Evolutionary conservation across 2,113 vertebrate species (phyloP), one percentile per base, ranked within the genome.

Genomic region (Egretta garzetta): DNA sequence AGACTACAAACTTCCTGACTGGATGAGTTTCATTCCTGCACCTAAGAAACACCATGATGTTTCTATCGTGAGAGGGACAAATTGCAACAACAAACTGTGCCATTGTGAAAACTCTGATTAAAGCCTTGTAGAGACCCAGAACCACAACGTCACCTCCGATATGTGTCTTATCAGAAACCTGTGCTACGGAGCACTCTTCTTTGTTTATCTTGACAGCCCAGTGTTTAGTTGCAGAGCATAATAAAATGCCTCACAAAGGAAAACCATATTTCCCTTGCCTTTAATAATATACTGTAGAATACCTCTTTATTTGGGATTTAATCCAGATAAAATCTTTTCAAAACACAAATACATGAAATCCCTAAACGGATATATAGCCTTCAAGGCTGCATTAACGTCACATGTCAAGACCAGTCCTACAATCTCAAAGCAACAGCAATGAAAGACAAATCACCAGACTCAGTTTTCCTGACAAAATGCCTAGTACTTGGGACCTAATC

Each of bases 81-180:
- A 50, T 33, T 32, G 50, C 39, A 95, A 91, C 91, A 49, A 37
- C 43, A 68, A 53, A 86, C 32, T 63, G 60, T 41, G 64, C 22
- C 26, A 68, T 17, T 82, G 50, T 62, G 62, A 91, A 96, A 94
- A 59, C 45, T 79, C 60, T 0, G 0, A 73, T 67, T 90, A 85
- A 91, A 94, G 50, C 32, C 50, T 74, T 79, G 53, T n/a, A 62
- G 35, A 84, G 50, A 59, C 17, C 27, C 59, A 66, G 27, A 87
- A 95, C 91, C 9, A 77, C 8, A 7, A 23, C 33, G 79, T 66
- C 86, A 91, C 67, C 60, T 88, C 64, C 87, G 59, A 30, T 58
- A 77, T 22, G 14, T 88, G 75, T 87, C 71, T 94, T 91, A 96
- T 83, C 75, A 92, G 49, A 53, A 95, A 93, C 56, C 58, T 49